A percentile compares a stretch with the other conserved stretches of the same genome.
Conservation (phyloP, 2,797 vertebrate species). For the Spondyliosoma cantharus region DNA sequence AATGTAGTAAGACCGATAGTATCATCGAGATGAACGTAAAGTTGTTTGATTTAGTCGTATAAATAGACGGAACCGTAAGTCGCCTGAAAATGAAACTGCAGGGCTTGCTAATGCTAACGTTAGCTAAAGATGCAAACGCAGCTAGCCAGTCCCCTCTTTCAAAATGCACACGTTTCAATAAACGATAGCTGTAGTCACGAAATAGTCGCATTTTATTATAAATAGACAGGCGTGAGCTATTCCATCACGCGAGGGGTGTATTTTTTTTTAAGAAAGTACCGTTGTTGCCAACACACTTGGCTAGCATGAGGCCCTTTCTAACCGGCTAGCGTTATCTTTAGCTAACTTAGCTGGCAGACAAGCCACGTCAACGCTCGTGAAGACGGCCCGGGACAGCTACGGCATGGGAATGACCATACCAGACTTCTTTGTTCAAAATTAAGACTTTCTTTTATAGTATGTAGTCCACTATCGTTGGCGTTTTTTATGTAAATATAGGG, state of each 20-base stretch:
- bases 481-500: constrained; percentile 13
- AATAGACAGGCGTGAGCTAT: accelerated
- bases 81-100: constrained; percentile 62
- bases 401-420: not conserved
- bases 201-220: not conserved
- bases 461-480: accelerated
- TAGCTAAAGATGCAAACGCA: constrained; percentile 39
- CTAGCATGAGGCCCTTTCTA: constrained; percentile 65
- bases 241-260: accelerated
- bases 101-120: constrained; percentile 50
- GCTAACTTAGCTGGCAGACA: constrained; percentile 58
- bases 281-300: constrained; percentile 22
- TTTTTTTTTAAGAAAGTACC: not conserved
- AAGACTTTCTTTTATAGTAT: accelerated
- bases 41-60: constrained; percentile 39
- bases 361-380: constrained; percentile 81
- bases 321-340: constrained; percentile 65
- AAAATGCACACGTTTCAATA: not conserved
- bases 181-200: accelerated
- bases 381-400: constrained; percentile 33
- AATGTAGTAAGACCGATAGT: not conserved
- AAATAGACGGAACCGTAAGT: constrained; percentile 54
- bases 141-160: not conserved
- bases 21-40: not conserved
- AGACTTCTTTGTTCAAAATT: not conserved